Conservation (phyloP, 2,888 invertebrate species). For the Drosophila acutilabella region DNA sequence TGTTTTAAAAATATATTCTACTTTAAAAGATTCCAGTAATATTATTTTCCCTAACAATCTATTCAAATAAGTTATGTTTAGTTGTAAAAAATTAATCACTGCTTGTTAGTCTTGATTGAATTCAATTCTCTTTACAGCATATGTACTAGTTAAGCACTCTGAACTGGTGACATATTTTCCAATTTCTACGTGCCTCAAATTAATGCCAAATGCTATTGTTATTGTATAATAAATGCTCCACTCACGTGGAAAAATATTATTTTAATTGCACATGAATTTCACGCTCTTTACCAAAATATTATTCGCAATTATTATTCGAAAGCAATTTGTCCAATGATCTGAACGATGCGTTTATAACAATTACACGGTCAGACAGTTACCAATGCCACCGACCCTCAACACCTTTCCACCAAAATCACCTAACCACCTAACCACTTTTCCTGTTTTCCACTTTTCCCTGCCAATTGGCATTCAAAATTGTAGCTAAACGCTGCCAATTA, state of each 20-base stretch:
- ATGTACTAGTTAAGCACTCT: not conserved
- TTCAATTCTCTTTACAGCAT: not conserved
- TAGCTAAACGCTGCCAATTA: conserved; percentile 68
- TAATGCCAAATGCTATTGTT: conserved; percentile 45
- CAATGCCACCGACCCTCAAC: conserved; percentile 1
- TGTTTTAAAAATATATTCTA: too few relatives aligned
- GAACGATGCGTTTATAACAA: conserved; percentile 69
- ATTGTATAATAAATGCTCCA: conserved; percentile 46
- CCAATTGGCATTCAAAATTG: conserved; percentile 57
- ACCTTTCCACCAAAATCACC: conserved; percentile 1
- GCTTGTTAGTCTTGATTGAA: not conserved
- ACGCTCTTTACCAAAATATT: conserved; percentile 67
- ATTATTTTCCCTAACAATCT: too few relatives aligned
- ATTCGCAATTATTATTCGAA: conserved; percentile 58
- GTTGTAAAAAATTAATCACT: too few relatives aligned
- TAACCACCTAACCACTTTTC: not conserved
- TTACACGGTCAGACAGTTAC: conserved; percentile 32
- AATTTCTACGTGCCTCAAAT: conserved; percentile 40
- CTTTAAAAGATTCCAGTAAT: too few relatives aligned
- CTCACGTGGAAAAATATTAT: conserved; percentile 67
- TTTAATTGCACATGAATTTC: conserved; percentile 77
- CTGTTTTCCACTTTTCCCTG: conserved; percentile 17
- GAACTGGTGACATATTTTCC: not conserved
- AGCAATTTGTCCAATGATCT: conserved; percentile 70
- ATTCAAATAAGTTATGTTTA: too few relatives aligned